Conservation (phyloP, 2,888 invertebrate genomes). For the Apamea epomidion region DNA sequence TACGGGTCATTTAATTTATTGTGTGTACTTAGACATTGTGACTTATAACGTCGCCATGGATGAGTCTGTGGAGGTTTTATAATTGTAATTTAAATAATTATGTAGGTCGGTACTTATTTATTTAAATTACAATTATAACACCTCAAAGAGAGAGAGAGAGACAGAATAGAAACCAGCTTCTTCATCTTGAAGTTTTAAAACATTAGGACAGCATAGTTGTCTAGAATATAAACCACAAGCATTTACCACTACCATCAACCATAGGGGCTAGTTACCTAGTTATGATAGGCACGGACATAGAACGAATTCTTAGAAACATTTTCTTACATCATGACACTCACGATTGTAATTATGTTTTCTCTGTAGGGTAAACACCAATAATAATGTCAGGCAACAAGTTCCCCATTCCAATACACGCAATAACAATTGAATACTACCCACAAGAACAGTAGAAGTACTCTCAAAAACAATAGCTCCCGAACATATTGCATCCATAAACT, state of each 20-base stretch:
- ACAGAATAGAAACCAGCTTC: not conserved
- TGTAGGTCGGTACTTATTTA: too few species aligned
- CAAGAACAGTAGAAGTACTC: not conserved
- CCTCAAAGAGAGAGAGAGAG: not conserved
- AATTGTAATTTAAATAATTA: too few species aligned
- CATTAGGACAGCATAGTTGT: not conserved
- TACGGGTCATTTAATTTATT: too few species aligned
- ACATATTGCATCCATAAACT: constrained; percentile 26
- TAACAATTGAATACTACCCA: not conserved
- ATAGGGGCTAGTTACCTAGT: not conserved
- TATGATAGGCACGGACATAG: not conserved
- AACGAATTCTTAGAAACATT: not conserved
- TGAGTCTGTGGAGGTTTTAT: too few species aligned
- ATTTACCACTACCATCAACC: not conserved
- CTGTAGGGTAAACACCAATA: too few species aligned
- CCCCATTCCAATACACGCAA: not conserved
- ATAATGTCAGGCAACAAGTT: constrained; percentile 1
- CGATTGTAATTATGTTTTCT: not conserved
- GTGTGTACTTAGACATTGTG: too few species aligned
- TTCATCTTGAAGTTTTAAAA: not conserved
- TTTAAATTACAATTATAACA: too few species aligned
- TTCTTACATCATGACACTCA: constrained; percentile 5
- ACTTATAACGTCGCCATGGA: too few species aligned
- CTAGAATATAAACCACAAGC: not conserved
- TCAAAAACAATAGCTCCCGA: not conserved